These are phyloP conservation scores for Trissolcus japonicus DNA, from an alignment of 2,888 invertebrate genomes.

Conservation along the genomic window DNA sequence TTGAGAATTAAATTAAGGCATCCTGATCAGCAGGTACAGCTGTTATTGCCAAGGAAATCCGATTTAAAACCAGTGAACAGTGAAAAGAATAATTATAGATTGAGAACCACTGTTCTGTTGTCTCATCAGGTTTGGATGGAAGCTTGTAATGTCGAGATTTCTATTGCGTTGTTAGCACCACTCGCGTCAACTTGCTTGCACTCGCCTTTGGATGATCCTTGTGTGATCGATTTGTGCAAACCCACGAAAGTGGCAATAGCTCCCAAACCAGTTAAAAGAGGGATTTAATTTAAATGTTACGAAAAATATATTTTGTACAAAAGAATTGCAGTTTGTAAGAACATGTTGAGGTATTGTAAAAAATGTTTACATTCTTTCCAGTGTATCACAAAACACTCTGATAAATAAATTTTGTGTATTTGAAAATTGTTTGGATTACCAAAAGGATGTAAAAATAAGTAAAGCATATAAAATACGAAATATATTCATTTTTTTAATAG, in stretches of 20 bases:
- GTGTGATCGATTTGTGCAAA: slow-evolving; percentile 88
- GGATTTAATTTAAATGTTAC: slow-evolving; percentile 75
- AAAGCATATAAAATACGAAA: slow-evolving; percentile 72
- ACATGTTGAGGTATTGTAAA: too few species aligned
- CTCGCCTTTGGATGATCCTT: slow-evolving; percentile 77
- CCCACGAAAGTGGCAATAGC: slow-evolving; percentile 91
- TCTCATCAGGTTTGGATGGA: slow-evolving; percentile 96
- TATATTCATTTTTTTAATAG: slow-evolving; percentile 64
- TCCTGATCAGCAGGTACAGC: slow-evolving; percentile 92
- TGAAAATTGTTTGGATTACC: not conserved
- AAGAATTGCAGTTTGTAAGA: not conserved
- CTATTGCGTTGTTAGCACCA: slow-evolving; percentile 87
- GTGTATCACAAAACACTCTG: not conserved
- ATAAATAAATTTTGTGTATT: slow-evolving; percentile 2
- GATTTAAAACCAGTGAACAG: slow-evolving; percentile 83
- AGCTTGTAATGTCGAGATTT: slow-evolving; percentile 91
- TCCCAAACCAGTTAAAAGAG: slow-evolving; percentile 91
- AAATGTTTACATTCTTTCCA: too few species aligned
- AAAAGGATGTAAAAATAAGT: slow-evolving; percentile 1
- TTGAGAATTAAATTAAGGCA: slow-evolving; percentile 91
- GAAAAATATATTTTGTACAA: not conserved
- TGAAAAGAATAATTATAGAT: slow-evolving; percentile 80
- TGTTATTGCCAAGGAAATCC: slow-evolving; percentile 86
- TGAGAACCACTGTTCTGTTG: slow-evolving; percentile 90
- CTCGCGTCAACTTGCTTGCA: slow-evolving; percentile 78